Base-by-base conservation (phyloP, 2,797 vertebrate genomes). In the Protonibea diacanthus region DNA sequence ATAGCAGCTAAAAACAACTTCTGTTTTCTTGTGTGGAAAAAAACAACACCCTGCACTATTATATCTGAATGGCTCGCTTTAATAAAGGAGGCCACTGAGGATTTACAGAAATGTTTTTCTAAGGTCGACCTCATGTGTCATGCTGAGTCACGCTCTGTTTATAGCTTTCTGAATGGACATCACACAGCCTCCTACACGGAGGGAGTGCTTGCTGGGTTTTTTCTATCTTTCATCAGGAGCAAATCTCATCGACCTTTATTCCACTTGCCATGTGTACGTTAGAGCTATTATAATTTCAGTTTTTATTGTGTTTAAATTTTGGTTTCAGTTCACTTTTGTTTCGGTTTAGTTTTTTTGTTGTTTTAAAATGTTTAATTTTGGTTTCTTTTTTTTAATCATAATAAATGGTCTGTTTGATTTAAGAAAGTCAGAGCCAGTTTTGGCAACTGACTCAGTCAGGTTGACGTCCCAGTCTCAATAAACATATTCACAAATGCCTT, bases 131-230 rank as follows among this genome's bases (percentile, higher is more conserved):
- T 33, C 42, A 65, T 65, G 74, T 48, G 77, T 89, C 84, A 83
- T 20, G 20, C 53, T 86, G 86, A 86, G 67, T 90, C 83, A 90
- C 6, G 3, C n/a, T 3, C 44, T 84, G 55, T 90, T 86, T 85
- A 73, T 59, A 23, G n/a, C 71, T 84, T 69, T 85, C 45, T 80
- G 15, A 82, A 78, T 71, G 52, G 69, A 78, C 74, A 79, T 80
- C 47, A 64, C 29, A 77, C 29, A 75, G 51, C 60, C 75, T 81
- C 68, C 73, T 74, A 65, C 71, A 25, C 38, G 53, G 27, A 27
- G 45, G 56, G 70, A 73, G 63, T 47, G 71, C 44, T 60, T n/a
- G 9, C 48, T 67, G 48, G 6, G 25, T 51, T 78, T 76, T 70
- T 57, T 18, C 56, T 29, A 21, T 56, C 66, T 49, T 68, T 71